These are phyloP conservation scores for Enteromius anoplus DNA, from an alignment of 2,797 vertebrate species.

Conservation along the genomic window DNA sequence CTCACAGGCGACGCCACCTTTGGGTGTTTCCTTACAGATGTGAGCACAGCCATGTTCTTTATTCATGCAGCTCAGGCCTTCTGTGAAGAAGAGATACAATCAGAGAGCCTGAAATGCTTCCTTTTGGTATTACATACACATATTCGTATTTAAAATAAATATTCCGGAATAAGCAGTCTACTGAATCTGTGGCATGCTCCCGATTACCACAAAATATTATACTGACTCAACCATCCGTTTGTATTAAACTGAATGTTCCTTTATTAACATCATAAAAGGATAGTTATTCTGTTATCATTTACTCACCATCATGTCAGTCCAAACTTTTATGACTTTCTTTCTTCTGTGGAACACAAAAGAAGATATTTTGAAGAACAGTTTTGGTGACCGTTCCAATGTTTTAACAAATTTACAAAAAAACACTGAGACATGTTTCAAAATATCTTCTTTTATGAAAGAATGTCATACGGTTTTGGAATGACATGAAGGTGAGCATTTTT, in stretches of 20 bases:
- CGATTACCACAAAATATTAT: background rate
- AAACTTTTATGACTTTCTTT: conserved; percentile 33
- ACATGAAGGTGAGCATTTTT: conserved; percentile 1
- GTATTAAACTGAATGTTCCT: background rate
- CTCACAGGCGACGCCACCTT: conserved; percentile 91
- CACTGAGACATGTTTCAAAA: background rate
- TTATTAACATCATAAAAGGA: background rate
- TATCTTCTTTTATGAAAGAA: conserved; percentile 32
- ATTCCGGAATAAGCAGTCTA: background rate
- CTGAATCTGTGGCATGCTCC: background rate
- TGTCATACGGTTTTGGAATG: background rate
- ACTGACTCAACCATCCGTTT: background rate
- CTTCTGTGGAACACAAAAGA: conserved; percentile 25
- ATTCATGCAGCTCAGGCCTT: conserved; percentile 99
- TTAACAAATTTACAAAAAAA: background rate
- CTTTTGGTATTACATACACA: background rate
- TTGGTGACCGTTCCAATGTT: background rate
- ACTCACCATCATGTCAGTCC: conserved; percentile 20
- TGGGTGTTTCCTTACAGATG: conserved; percentile 96
- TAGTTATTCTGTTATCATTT: background rate
- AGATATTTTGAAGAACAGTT: conserved; percentile 19
- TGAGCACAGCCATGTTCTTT: conserved; percentile 95
- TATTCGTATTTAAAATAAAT: background rate
- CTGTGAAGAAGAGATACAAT: conserved; percentile 71
- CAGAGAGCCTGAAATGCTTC: conserved; percentile 7